phyloP scores from a whole-genome alignment of 2,797 vertebrate genomes.

The Aratinga solstitialis region DNA sequence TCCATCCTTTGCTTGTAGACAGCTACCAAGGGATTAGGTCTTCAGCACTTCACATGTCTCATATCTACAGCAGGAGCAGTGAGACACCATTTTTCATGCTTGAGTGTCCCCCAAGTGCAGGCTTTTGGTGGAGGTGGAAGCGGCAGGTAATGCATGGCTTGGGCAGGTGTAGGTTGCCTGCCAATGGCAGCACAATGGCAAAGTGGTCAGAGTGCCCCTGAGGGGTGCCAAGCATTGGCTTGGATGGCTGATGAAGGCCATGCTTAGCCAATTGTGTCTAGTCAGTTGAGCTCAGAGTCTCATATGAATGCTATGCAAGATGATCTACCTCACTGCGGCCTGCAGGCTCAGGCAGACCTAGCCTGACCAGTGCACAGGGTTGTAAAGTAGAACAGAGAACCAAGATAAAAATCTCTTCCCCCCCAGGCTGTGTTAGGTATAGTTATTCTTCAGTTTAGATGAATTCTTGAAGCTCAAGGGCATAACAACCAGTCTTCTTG shows the following conservation, averaged over 20 bases:
- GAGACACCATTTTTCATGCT: neutral
- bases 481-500: neutral
- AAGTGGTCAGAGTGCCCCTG: neutral
- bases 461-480: constrained; percentile 14
- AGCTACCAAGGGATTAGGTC: neutral
- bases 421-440: neutral
- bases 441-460: neutral
- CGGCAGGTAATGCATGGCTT: neutral
- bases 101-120: neutral
- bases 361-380: neutral
- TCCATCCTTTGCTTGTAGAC: neutral
- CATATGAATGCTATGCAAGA: neutral
- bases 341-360: neutral
- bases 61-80: neutral
- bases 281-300: neutral
- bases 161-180: neutral
- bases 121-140: neutral
- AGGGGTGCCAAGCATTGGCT: neutral
- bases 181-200: neutral
- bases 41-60: neutral
- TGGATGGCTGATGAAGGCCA: neutral
- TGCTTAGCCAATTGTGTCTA: neutral
- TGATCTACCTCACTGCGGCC: neutral
- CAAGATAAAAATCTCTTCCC: neutral
- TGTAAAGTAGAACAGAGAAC: neutral